Conservation (phyloP, 2,113 vertebrate genomes). For the Gracilinanus agilis region DNA sequence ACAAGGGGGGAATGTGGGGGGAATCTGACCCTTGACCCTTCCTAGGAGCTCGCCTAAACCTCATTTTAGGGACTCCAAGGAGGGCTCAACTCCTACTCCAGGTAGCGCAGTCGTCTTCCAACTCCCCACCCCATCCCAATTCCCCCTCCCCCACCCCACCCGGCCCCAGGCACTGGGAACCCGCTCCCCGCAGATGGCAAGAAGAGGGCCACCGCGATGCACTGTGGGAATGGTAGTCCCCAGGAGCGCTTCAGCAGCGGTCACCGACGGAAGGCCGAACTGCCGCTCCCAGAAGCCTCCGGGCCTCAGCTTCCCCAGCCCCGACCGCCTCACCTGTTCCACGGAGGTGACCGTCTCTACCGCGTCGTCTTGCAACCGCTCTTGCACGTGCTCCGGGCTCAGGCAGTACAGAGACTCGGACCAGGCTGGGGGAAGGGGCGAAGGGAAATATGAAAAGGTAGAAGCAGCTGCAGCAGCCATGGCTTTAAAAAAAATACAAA, state of each 20-base stretch:
- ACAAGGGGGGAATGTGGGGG: neutral
- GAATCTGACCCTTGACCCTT: neutral
- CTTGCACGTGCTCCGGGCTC: conserved; percentile 74
- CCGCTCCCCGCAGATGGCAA: neutral
- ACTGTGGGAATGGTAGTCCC: conserved; percentile 71
- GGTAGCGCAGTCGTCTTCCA: neutral
- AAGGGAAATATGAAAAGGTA: conserved; percentile 72
- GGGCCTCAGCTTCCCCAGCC: conserved; percentile 65
- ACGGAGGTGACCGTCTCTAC: conserved; percentile 83
- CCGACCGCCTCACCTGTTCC: conserved; percentile 84
- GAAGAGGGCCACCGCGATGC: conserved; percentile 43
- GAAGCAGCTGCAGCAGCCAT: conserved; percentile 74
- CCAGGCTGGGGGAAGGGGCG: conserved; percentile 66
- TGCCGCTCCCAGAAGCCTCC: conserved; percentile 72
- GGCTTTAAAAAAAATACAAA: conserved; percentile 50
- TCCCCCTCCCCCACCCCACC: neutral
- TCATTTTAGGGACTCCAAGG: neutral
- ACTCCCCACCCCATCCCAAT: neutral
- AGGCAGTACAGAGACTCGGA: conserved; percentile 73
- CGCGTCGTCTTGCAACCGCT: conserved; percentile 84
- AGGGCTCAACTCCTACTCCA: neutral
- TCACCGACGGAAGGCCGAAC: conserved; percentile 7
- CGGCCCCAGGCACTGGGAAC: neutral
- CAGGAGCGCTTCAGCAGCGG: neutral
- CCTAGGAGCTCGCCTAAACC: neutral